Percentiles rank a stretch among this genome's conserved stretches.
phyloP scores from a whole-genome alignment of 2,888 invertebrate genomes.

The Dolomedes plantarius region DNA sequence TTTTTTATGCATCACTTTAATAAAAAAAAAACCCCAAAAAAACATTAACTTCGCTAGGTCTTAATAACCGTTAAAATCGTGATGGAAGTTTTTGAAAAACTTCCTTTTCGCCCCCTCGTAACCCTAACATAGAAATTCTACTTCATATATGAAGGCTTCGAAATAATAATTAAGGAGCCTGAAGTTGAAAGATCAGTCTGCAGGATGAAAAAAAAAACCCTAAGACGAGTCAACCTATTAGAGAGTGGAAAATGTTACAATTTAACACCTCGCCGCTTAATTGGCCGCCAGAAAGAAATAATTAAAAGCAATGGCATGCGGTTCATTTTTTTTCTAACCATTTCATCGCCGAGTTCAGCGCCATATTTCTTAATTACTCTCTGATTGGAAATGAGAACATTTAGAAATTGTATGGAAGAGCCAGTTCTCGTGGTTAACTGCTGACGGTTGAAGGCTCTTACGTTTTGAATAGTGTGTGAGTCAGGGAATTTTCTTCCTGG shows the following conservation, averaged over 20 bases:
- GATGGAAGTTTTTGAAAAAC: constrained; percentile 37
- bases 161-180: not conserved
- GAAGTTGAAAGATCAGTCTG: not conserved
- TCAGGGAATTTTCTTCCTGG: too few relatives aligned
- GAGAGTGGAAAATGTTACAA: constrained; percentile 40
- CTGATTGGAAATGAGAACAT: too few relatives aligned
- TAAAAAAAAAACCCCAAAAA: not conserved
- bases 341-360: constrained; percentile 30
- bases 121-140: not conserved
- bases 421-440: too few relatives aligned
- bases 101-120: constrained; percentile 33
- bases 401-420: too few relatives aligned
- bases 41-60: not conserved
- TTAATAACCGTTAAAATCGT: constrained; percentile 28
- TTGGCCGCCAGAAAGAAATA: constrained; percentile 42
- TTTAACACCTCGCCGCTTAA: constrained; percentile 60
- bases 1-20: not conserved
- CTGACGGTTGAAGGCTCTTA: too few relatives aligned
- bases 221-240: constrained; percentile 10
- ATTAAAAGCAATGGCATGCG: constrained; percentile 37
- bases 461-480: too few relatives aligned
- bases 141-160: not conserved
- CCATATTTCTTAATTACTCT: constrained; percentile 36
- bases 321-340: constrained; percentile 25
- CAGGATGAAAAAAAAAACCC: not conserved